These are phyloP conservation scores for Varanus komodoensis DNA, from an alignment of 2,113 vertebrate genomes.

Conservation along the genomic window DNA sequence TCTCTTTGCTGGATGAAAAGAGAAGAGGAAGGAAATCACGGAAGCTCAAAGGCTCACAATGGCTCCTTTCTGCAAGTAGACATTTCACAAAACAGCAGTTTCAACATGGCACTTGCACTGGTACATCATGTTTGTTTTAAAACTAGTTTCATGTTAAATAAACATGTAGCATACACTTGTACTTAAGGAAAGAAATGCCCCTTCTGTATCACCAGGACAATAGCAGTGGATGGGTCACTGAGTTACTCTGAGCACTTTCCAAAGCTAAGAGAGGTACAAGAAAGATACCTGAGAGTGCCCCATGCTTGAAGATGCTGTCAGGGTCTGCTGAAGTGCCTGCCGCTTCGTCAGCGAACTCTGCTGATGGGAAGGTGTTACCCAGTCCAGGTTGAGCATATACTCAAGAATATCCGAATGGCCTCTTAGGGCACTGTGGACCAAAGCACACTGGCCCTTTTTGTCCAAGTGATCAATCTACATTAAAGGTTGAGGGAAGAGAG, in stretches of 20 bases:
- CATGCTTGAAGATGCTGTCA: constrained; percentile 95
- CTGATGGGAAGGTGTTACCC: constrained; percentile 79
- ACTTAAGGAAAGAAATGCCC: too few relatives aligned
- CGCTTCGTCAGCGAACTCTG: constrained; percentile 81
- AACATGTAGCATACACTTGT: too few relatives aligned
- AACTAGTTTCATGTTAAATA: too few relatives aligned
- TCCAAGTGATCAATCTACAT: constrained; percentile 90
- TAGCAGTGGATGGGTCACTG: too few relatives aligned
- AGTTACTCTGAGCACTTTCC: neutral
- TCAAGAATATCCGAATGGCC: constrained; percentile 89
- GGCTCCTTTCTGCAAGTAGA: too few relatives aligned
- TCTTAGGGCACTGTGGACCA: constrained; percentile 92
- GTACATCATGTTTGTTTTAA: too few relatives aligned
- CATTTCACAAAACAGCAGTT: too few relatives aligned
- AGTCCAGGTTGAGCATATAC: constrained; percentile 85
- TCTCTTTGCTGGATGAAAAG: too few relatives aligned
- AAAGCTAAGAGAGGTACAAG: neutral
- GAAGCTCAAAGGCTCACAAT: too few relatives aligned
- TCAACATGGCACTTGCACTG: too few relatives aligned
- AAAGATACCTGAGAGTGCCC: constrained; percentile 89
- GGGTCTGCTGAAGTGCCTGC: constrained; percentile 90
- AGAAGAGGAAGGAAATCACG: too few relatives aligned
- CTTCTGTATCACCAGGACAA: too few relatives aligned
- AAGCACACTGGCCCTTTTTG: constrained; percentile 94
- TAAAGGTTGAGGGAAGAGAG: neutral